Base-by-base conservation (phyloP, 1,140 invertebrate genomes). In the Subanguina moxae region DNA sequence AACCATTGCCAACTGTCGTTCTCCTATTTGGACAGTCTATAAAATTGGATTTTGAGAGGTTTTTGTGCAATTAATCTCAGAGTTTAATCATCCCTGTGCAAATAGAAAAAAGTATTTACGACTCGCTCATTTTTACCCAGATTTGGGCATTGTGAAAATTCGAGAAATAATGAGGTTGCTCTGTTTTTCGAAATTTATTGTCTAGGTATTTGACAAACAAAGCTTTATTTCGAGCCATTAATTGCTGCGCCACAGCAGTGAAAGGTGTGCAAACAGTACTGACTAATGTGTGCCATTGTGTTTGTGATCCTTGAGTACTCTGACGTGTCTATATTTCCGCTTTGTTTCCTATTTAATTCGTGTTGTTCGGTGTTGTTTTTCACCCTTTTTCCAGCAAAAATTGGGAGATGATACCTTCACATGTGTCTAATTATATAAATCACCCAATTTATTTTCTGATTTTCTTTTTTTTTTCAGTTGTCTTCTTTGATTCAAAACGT, bases 231-330 rank as follows among this genome's bases (percentile, higher is more conserved):
- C 11, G 32, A 5, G 3, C 3, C 32, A 38, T 38, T 38, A 38
- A 38, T 38, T 11, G 48, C 3, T 52, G 17, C 17, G 48, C n/a
- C 3, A 52, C 15, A 52, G 8, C 48, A 21, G 17, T 25, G 8
- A 52, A 52, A 52, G 48, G 48, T 52, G 48, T 21, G 48, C 48
- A 52, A 52, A 52, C n/a, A n/a, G n/a, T n/a, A n/a, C n/a, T n/a
- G n/a, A n/a, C n/a, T 25, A 52, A 52, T 21, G 3, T 52, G 3
- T 15, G 23, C 48, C 48, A 52, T 52, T 52, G 48, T 52, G 3
- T 52, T 52, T 3, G 3, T 3, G 17, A 7, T 25, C 48, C 8
- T 15, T 52, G 48, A 21, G 48, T 21, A 52, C n/a, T 52, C 23
- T 38, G 32, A 38, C 32, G 32, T 52, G 23, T 52, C 23, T 15